phyloP scores from a whole-genome alignment of 2,888 invertebrate genomes.

The Ashinkailepas kermadecensis region DNA sequence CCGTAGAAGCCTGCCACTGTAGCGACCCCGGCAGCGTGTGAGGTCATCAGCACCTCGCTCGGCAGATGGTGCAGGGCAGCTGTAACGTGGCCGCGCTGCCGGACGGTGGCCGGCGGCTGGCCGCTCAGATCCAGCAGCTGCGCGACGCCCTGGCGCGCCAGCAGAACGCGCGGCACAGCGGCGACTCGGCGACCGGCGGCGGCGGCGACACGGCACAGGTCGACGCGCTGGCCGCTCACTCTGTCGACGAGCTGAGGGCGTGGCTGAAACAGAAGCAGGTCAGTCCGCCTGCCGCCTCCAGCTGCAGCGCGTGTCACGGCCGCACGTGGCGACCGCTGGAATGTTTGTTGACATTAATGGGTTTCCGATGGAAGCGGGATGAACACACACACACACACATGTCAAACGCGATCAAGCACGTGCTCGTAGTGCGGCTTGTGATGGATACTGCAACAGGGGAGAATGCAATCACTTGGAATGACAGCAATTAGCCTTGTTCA shows the following conservation, averaged over 20 bases:
- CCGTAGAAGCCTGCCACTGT: not conserved
- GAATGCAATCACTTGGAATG: too few relatives aligned
- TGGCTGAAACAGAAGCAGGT: constrained; percentile 87
- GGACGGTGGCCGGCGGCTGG: constrained; percentile 26
- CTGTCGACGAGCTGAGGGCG: constrained; percentile 41
- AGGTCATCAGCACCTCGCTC: not conserved
- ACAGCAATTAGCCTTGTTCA: too few relatives aligned
- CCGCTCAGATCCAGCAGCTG: constrained; percentile 23
- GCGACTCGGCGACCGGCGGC: not conserved
- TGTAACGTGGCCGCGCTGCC: constrained; percentile 27
- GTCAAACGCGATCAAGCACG: too few relatives aligned
- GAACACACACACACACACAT: too few relatives aligned
- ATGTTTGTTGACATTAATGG: constrained; percentile 33
- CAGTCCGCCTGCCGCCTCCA: constrained; percentile 69
- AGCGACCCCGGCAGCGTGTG: not conserved
- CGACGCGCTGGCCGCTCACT: not conserved
- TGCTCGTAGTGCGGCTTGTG: too few relatives aligned
- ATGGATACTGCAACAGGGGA: too few relatives aligned
- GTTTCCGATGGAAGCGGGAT: too few relatives aligned
- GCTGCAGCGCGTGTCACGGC: too few relatives aligned
- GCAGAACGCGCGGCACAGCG: not conserved
- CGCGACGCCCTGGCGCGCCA: constrained; percentile 23
- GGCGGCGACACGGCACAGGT: not conserved
- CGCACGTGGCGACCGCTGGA: constrained; percentile 64
- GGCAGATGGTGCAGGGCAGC: constrained; percentile 23